Evolutionary conservation across 1,140 invertebrate genomes (phyloP).

Genomic region (Brachionus rubens): DNA sequence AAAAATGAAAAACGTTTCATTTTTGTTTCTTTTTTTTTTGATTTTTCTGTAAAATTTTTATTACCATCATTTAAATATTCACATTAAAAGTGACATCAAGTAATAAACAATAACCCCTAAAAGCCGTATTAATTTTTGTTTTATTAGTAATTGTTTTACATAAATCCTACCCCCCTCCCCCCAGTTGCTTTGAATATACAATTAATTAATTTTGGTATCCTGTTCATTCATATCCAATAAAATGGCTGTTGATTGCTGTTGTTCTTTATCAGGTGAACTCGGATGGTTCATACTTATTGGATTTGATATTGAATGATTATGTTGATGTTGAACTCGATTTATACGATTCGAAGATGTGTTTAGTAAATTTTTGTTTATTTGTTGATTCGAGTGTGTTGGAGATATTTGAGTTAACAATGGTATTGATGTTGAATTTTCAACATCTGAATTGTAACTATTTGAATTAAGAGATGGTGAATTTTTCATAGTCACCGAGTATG

Average conservation of each 20-base stretch:
- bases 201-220: background rate
- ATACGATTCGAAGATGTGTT: background rate
- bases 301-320: constrained; percentile 36
- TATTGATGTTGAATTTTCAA: background rate
- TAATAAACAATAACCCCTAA: no score
- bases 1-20: no score
- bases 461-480: constrained; percentile 12
- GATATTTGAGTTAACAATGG: background rate
- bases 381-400: background rate
- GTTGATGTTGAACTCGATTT: background rate
- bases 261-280: background rate
- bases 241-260: background rate
- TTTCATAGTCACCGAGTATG: constrained; percentile 25
- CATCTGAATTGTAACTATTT: constrained; percentile 28
- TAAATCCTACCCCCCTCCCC: no score
- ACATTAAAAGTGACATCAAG: no score
- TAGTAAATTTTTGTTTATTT: background rate
- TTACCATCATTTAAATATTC: no score
- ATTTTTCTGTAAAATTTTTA: no score
- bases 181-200: no score
- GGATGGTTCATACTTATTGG: background rate
- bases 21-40: no score
- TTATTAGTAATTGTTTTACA: no score
- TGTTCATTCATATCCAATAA: constrained; percentile 24
- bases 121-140: no score